Percentiles rank a stretch among this genome's conserved stretches.
Conservation (phyloP, 2,797 vertebrate species). For the Danio kyathit region DNA sequence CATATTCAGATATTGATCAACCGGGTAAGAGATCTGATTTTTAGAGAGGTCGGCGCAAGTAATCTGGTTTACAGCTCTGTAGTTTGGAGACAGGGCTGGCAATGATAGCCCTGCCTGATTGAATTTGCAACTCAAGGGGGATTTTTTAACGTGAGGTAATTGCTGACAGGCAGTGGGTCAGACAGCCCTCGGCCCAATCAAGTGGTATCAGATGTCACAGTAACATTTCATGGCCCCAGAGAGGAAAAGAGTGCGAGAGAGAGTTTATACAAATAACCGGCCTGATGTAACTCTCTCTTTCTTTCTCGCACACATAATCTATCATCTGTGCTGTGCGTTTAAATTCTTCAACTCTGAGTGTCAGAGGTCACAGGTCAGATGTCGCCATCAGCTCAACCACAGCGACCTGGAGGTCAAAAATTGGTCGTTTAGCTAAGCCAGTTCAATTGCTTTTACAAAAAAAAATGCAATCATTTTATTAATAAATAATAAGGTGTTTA, state of each 20-base stretch:
- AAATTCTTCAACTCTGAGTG: conserved; percentile 10
- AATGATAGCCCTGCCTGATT: conserved; percentile 69
- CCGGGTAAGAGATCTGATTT: conserved; percentile 57
- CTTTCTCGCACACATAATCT: conserved; percentile 10
- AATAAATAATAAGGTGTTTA: no score
- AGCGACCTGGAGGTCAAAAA: conserved; percentile 38
- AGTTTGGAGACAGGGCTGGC: conserved; percentile 66
- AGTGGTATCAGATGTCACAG: conserved; percentile 75
- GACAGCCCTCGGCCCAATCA: conserved; percentile 67
- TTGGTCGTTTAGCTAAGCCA: background rate
- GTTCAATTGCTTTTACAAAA: no score
- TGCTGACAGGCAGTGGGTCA: conserved; percentile 72
- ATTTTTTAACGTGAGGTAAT: conserved; percentile 72
- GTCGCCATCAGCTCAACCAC: conserved; percentile 11
- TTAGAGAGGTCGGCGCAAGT: conserved; percentile 58
- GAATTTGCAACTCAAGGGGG: conserved; percentile 71
- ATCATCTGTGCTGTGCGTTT: background rate
- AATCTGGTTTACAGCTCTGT: conserved; percentile 62
- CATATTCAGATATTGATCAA: conserved; percentile 59
- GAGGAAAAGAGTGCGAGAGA: conserved; percentile 53
- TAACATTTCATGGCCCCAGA: conserved; percentile 63
- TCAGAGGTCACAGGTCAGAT: conserved; percentile 21
- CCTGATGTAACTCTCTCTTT: conserved; percentile 1
- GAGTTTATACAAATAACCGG: conserved; percentile 3
- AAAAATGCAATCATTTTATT: no score